Evolutionary conservation across 2,113 vertebrate species (phyloP).

Genomic region (Cygnus atratus): DNA sequence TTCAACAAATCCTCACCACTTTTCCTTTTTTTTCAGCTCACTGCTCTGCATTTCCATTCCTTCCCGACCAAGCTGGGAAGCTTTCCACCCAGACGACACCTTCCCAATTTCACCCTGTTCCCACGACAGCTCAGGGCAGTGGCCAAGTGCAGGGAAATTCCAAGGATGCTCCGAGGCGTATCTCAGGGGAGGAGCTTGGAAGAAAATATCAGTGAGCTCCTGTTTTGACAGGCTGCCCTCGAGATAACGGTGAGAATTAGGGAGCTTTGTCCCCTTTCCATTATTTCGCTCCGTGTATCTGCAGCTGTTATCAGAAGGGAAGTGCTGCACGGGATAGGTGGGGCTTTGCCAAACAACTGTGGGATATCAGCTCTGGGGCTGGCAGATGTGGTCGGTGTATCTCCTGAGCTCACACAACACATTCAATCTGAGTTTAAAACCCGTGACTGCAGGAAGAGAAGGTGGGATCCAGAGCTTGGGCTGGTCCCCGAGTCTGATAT

Average conservation of each 20-base stretch:
- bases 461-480: background rate
- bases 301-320: conserved; percentile 43
- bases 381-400: background rate
- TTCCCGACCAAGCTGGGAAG: background rate
- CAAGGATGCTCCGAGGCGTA: background rate
- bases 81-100: background rate
- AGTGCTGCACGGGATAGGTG: conserved; percentile 42
- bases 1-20: background rate
- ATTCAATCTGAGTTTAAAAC: background rate
- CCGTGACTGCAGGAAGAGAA: background rate
- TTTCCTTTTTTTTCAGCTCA: background rate
- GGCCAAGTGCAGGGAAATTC: conserved; percentile 37
- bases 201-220: conserved; percentile 22
- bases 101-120: background rate
- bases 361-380: background rate
- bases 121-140: background rate
- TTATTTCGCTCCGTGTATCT: background rate
- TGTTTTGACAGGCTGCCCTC: conserved; percentile 55
- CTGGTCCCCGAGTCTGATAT: background rate
- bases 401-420: background rate
- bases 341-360: conserved; percentile 7
- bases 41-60: background rate
- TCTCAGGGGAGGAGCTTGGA: background rate
- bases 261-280: background rate
- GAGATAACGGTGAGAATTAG: conserved; percentile 36